Base-by-base conservation (phyloP, 1,140 invertebrate genomes). In the Nasonia vitripennis region DNA sequence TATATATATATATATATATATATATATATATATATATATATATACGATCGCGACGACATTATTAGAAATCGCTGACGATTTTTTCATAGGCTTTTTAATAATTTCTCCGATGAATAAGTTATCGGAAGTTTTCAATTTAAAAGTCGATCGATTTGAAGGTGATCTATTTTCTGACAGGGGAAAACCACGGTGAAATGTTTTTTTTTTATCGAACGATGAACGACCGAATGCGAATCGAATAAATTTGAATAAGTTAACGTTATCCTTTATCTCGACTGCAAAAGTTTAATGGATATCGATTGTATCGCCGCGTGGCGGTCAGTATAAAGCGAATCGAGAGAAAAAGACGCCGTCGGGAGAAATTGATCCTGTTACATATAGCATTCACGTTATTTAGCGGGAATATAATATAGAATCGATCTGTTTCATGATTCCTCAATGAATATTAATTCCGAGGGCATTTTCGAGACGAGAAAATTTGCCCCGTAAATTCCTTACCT, bases 341-440 rank as follows among this genome's bases (percentile, higher is more conserved):
- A 74, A 74, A 74, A 41, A 74, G 12, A 74, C 73, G 7, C 9
- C 6, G 17, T 20, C 73, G 14, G 55, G 70, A 41, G 73, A 74
- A 74, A 74, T 74, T 37, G 73, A 74, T 74, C 37, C 37, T 34
- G 34, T 37, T 74, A 45, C 17, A 37, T 74, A 12, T 17, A 4
- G 12, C 20, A 6, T 41, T 34, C 37, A 41, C 37, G 73, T 34
- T 27, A 27, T 37, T 37, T 37, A 37, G 17, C 17, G 34, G 20
- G 55, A 41, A 74, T 74, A 74, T 74, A 74, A 62, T 62, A 45
- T 45, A 74, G 73, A 37, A 73, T 17, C 31, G 34, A 37, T 74
- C 34, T 74, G 20, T 62, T n/a, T 62, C 5, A 7, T 62, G 41
- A 41, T 41, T 20, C 37, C 34, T 5, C 31, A 11, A 20, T 41